phyloP scores from a whole-genome alignment of 1,140 invertebrate species.

The Plutomurus gul region DNA sequence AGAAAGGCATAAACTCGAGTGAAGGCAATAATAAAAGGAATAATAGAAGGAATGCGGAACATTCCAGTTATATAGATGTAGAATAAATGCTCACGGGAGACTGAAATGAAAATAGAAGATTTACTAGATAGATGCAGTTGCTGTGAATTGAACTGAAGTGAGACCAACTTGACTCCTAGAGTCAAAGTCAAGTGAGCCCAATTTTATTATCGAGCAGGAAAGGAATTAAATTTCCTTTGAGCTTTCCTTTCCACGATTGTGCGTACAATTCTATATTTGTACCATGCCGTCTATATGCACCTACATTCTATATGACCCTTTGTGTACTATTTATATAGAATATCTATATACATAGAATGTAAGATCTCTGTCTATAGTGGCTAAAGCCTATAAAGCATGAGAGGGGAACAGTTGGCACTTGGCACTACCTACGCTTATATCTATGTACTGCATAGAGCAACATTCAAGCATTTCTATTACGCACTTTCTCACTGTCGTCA shows the following conservation, averaged over 20 bases:
- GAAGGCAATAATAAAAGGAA: slow-evolving; percentile 28
- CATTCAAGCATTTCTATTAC: too few relatives aligned
- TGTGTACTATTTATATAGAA: too few relatives aligned
- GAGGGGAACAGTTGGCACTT: too few relatives aligned
- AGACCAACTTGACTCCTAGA: neutral
- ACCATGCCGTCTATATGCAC: neutral
- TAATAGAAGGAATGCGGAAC: slow-evolving; percentile 21
- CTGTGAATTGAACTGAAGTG: slow-evolving; percentile 4
- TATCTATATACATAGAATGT: too few relatives aligned
- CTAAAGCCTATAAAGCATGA: too few relatives aligned
- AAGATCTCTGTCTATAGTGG: too few relatives aligned
- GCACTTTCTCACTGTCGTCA: too few relatives aligned
- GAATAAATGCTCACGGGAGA: slow-evolving; percentile 25
- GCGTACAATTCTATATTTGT: neutral
- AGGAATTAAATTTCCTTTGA: slow-evolving; percentile 15
- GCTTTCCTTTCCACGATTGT: slow-evolving; percentile 20
- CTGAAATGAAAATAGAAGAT: slow-evolving; percentile 28
- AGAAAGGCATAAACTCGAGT: slow-evolving; percentile 17
- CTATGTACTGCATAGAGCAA: too few relatives aligned
- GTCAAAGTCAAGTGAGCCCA: slow-evolving; percentile 18
- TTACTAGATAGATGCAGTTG: slow-evolving; percentile 21
- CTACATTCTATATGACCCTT: too few relatives aligned
- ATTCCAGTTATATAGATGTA: slow-evolving; percentile 10
- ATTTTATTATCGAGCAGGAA: slow-evolving; percentile 4
- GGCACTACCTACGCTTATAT: too few relatives aligned